Conservation (phyloP, 1,140 invertebrate species). For the Euglossa dilemma region DNA sequence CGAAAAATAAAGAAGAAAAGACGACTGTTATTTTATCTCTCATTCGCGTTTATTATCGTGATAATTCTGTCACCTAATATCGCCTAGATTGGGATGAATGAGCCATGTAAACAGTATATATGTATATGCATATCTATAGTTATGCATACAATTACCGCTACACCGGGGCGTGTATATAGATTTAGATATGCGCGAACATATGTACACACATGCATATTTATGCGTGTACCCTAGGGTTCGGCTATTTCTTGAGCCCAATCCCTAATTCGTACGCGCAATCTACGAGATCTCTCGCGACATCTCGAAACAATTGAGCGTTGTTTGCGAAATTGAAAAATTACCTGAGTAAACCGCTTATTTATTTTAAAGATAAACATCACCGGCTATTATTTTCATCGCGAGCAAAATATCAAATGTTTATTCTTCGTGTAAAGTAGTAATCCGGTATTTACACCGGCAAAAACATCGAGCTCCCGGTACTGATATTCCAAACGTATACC, state of each 20-base stretch:
- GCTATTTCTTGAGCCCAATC: not conserved
- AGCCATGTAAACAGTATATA: not conserved
- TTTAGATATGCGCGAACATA: not conserved
- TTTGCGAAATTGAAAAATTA: not conserved
- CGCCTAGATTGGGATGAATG: not conserved
- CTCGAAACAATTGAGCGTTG: not conserved
- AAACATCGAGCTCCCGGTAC: not conserved
- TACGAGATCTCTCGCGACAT: not conserved
- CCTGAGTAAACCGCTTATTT: not conserved
- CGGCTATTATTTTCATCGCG: not conserved
- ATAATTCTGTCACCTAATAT: not conserved
- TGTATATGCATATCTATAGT: not conserved
- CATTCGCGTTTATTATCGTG: no score
- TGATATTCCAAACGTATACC: not conserved
- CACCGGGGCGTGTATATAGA: not conserved
- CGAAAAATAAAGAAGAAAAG: not conserved
- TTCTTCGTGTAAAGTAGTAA: not conserved
- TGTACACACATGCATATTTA: conserved; percentile 13
- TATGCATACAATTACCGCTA: not conserved
- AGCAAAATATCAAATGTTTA: not conserved
- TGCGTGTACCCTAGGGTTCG: not conserved
- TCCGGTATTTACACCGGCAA: not conserved
- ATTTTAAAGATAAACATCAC: not conserved
- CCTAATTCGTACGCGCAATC: not conserved
- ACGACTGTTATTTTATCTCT: not conserved